phyloP scores from a whole-genome alignment of 2,888 invertebrate genomes.

The Aporophyla lueneburgensis region DNA sequence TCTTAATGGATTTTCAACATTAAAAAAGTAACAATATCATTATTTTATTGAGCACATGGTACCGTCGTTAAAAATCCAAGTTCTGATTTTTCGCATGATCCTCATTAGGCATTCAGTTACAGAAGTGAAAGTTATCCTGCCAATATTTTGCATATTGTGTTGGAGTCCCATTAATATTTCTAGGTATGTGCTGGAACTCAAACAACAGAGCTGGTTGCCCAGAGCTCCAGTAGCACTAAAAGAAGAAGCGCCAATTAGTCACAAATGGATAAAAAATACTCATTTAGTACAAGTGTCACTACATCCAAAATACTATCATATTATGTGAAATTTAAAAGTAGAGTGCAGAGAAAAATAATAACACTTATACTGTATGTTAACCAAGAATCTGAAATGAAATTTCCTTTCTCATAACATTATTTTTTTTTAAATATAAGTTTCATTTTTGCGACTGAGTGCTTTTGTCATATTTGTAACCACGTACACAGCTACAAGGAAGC shows the following conservation, averaged over 20 bases:
- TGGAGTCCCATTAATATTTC: slow-evolving; percentile 19
- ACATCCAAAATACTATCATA: slow-evolving; percentile 12
- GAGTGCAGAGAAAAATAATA: background rate
- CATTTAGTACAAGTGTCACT: slow-evolving; percentile 4
- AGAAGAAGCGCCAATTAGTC: slow-evolving; percentile 42
- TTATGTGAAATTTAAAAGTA: background rate
- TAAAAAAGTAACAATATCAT: background rate
- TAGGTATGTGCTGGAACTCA: slow-evolving; percentile 8
- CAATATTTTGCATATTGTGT: slow-evolving; percentile 5
- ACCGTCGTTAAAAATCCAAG: slow-evolving; percentile 31
- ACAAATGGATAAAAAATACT: background rate
- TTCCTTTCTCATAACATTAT: background rate
- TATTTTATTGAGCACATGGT: slow-evolving; percentile 27
- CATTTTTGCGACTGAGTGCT: slow-evolving; percentile 40
- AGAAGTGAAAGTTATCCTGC: slow-evolving; percentile 35
- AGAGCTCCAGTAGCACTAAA: slow-evolving; percentile 29
- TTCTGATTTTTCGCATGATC: slow-evolving; percentile 21
- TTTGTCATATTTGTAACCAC: slow-evolving; percentile 9
- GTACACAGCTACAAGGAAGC: slow-evolving; percentile 41
- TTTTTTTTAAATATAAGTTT: background rate
- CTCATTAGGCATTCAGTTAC: slow-evolving; percentile 45
- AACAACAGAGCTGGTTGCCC: slow-evolving; percentile 15
- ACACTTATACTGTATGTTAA: background rate
- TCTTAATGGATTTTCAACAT: background rate
- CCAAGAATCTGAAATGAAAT: background rate